phyloP scores from a whole-genome alignment of 2,113 vertebrate species.

The Climacteris rufus region DNA sequence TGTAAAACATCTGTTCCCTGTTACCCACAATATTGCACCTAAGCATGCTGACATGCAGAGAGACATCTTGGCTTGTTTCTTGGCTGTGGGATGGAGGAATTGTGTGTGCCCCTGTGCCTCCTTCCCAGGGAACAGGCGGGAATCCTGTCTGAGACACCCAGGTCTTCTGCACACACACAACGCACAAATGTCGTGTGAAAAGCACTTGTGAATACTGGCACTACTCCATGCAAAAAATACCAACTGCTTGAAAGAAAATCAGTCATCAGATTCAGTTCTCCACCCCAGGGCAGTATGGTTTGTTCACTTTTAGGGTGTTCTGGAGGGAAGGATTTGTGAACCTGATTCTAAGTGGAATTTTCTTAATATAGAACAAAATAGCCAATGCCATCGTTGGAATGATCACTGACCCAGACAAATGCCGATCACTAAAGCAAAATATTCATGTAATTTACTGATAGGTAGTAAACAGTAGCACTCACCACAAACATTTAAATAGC shows the following conservation, averaged over 20 bases:
- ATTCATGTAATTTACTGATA: constrained; percentile 56
- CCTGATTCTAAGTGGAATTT: constrained; percentile 51
- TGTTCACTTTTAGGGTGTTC: constrained; percentile 10
- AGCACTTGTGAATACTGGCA: constrained; percentile 67
- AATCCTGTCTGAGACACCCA: constrained; percentile 51
- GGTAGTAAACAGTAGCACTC: constrained; percentile 41
- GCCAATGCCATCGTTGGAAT: neutral
- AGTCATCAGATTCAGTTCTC: constrained; percentile 55
- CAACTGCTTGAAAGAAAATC: constrained; percentile 56
- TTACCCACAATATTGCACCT: constrained; percentile 75
- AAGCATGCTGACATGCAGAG: constrained; percentile 78
- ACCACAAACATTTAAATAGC: constrained; percentile 60
- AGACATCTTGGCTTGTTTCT: constrained; percentile 62
- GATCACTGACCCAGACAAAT: constrained; percentile 54
- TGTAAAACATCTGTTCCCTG: constrained; percentile 72
- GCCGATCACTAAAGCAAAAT: constrained; percentile 58
- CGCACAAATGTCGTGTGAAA: constrained; percentile 67
- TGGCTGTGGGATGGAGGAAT: constrained; percentile 50
- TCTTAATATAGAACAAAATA: constrained; percentile 28
- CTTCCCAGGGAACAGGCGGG: constrained; percentile 18
- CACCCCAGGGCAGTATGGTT: constrained; percentile 39
- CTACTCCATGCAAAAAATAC: constrained; percentile 75
- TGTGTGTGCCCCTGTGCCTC: constrained; percentile 47
- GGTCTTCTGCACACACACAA: constrained; percentile 43
- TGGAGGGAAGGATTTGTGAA: constrained; percentile 66